Conservation (phyloP, 2,113 vertebrate species). For the Oriolus oriolus region DNA sequence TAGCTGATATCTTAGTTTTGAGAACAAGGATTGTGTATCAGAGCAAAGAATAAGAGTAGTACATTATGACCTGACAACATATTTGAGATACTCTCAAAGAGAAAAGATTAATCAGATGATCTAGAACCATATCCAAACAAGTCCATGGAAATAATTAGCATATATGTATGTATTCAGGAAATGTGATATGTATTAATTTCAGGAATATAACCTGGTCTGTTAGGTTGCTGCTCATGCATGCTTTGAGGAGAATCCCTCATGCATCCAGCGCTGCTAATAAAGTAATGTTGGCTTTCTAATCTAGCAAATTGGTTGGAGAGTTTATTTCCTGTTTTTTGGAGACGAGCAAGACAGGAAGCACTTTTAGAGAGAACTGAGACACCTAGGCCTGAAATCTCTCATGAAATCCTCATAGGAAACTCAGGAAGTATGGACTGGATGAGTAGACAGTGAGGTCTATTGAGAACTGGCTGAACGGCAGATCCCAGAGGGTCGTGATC, state of each 20-base stretch:
- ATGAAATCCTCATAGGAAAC: background rate
- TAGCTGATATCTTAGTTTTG: background rate
- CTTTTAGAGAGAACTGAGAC: background rate
- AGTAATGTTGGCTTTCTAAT: background rate
- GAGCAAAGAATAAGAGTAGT: background rate
- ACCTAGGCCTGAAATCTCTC: background rate
- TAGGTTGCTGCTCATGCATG: background rate
- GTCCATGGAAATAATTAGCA: background rate
- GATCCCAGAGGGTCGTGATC: background rate
- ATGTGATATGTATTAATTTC: background rate
- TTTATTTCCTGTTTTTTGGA: background rate
- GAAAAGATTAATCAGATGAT: background rate
- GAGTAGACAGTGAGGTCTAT: background rate
- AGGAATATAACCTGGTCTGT: background rate
- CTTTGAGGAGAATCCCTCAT: background rate
- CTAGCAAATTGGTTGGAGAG: background rate
- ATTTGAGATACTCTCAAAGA: background rate
- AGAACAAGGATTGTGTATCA: background rate
- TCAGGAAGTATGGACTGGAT: background rate
- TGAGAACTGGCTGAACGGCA: background rate
- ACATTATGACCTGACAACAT: background rate
- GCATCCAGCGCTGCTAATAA: background rate
- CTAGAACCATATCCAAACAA: background rate
- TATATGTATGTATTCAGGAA: background rate
- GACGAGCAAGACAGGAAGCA: background rate